Evolutionary conservation across 1,140 invertebrate genomes (phyloP), one percentile per base, ranked within the genome.

Genomic region (Zaprionus taronus): DNA sequence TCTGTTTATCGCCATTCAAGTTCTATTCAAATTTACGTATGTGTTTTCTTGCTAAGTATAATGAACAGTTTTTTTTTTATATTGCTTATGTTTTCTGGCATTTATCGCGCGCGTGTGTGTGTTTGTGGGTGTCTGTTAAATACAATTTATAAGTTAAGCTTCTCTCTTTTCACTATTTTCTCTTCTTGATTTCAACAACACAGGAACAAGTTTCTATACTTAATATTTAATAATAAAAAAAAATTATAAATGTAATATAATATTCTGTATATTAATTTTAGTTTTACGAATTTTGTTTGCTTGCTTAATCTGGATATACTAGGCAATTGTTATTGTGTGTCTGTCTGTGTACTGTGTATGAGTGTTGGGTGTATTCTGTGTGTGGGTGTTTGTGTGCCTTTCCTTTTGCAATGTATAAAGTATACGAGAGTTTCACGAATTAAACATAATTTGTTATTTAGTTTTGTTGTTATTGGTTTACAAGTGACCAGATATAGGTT

Each of bases 401-500:
- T 65, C 47, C 53, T 65, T 66, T 74, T 83, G 81, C 77, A 83
- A 80, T 83, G 73, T 83, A 77, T 80, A 77, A 83, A 76, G 66
- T 83, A 62, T 74, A 73, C 60, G 38, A 34, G 51, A 34, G 56
- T 66, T 69, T 72, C 53, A 74, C 75, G 44, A 73, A 86, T 47
- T 73, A 69, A 69, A 71, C 31, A 47, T 82, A 79, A 76, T 82
- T 83, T 80, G 56, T 79, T 47, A 9, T 79, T 41, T 57, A 41
- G 55, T 72, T 72, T 77, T 68, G 55, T 73, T 68, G 64, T 86
- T 83, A 90, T 89, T 89, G 85, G 84, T 89, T 86, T 90, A 84
- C 53, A 84, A 69, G 84, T 89, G 84, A 89, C 84, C 84, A 87
- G 84, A 87, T 79, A 89, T 89, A 76, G 78, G 83, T 86, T 64